Percentiles rank a stretch among this genome's conserved stretches.
phyloP scores from a whole-genome alignment of 2,797 vertebrate genomes.

The Spheniscus humboldti region DNA sequence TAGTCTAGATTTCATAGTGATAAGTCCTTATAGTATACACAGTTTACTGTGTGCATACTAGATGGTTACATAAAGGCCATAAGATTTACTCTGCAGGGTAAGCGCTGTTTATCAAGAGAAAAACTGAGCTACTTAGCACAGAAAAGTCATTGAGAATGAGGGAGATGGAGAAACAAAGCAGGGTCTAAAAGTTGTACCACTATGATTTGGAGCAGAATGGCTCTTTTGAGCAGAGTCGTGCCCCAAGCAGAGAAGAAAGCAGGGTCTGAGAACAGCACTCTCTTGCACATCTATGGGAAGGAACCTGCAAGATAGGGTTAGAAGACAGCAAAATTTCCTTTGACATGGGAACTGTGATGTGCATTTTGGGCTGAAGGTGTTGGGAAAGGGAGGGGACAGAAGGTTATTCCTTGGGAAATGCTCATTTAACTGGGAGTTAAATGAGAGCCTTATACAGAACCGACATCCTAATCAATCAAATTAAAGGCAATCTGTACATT shows the following conservation, averaged over 20 bases:
- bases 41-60: not conserved
- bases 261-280: not conserved
- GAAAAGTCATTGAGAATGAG: not conserved
- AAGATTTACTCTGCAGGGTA: not conserved
- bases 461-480: not conserved
- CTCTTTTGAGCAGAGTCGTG: not conserved
- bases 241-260: not conserved
- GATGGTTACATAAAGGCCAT: not conserved
- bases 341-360: not conserved
- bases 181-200: not conserved
- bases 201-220: not conserved
- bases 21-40: not conserved
- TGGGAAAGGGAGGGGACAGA: not conserved
- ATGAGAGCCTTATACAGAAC: not conserved
- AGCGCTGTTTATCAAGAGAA: not conserved
- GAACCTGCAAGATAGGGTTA: not conserved
- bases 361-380: not conserved
- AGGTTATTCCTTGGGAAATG: not conserved
- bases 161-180: not conserved
- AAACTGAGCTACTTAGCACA: not conserved
- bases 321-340: not conserved
- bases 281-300: not conserved
- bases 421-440: not conserved
- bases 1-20: not conserved
- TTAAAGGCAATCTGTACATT: constrained; percentile 9